Percentiles rank a stretch among this genome's conserved stretches.
Conservation (phyloP, 2,888 invertebrate species). For the Andrena minutula region DNA sequence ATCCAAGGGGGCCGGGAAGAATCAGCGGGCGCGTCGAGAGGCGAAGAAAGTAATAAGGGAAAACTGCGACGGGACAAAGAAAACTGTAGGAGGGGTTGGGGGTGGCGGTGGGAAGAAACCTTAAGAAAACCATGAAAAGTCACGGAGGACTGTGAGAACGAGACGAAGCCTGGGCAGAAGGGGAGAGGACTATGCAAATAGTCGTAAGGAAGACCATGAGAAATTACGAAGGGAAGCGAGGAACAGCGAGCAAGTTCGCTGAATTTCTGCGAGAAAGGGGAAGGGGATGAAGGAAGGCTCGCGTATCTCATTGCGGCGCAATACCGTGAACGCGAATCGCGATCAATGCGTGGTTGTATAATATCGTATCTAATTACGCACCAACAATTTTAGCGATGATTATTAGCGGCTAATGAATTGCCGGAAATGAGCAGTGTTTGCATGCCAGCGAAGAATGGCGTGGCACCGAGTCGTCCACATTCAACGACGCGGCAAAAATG, state of each 20-base stretch:
- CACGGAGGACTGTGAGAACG: slow-evolving; percentile 20
- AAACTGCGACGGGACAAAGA: slow-evolving; percentile 29
- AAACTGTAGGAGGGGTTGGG: slow-evolving; percentile 27
- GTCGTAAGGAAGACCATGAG: slow-evolving; percentile 8
- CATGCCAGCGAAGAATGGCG: slow-evolving; percentile 31
- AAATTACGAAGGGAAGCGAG: slow-evolving; percentile 17
- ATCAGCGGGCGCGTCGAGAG: slow-evolving; percentile 11
- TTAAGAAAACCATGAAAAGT: slow-evolving; percentile 14
- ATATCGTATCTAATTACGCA: slow-evolving; percentile 38
- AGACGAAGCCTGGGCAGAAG: not conserved
- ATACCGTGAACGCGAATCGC: not conserved
- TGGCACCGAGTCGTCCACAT: not conserved
- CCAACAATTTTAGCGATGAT: slow-evolving; percentile 39
- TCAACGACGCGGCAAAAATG: slow-evolving; percentile 7
- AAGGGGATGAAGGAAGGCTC: not conserved
- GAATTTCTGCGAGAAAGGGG: not conserved
- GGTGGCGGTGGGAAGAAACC: not conserved
- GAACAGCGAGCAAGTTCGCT: not conserved
- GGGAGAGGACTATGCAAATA: slow-evolving; percentile 16
- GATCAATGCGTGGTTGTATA: slow-evolving; percentile 33
- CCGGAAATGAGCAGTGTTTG: slow-evolving; percentile 37
- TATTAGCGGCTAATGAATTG: slow-evolving; percentile 45
- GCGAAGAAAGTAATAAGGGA: slow-evolving; percentile 27
- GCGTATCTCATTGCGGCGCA: not conserved
- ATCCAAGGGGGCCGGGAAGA: not conserved